These are phyloP conservation scores for Oryzias curvinotus DNA, from an alignment of 2,113 vertebrate genomes.

Conservation along the genomic window DNA sequence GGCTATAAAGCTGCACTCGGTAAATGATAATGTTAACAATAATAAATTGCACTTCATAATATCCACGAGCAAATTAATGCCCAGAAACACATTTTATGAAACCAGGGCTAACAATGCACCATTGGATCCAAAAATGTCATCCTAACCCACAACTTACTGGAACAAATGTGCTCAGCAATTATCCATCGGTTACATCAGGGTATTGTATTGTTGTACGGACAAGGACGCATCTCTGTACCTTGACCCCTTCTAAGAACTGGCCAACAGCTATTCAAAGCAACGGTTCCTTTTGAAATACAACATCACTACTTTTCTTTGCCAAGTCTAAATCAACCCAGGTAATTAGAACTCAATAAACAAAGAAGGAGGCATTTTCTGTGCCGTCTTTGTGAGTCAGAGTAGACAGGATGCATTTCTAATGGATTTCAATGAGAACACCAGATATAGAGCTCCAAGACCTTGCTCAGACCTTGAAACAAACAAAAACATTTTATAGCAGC, in stretches of 20 bases:
- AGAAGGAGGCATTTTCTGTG: constrained; percentile 51
- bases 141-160: constrained; percentile 44
- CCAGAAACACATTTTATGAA: constrained; percentile 45
- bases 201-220: constrained; percentile 47
- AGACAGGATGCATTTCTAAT: constrained; percentile 39
- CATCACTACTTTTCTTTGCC: constrained; percentile 57
- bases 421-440: constrained; percentile 54
- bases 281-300: constrained; percentile 51
- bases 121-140: constrained; percentile 50
- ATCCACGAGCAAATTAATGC: constrained; percentile 46
- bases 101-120: constrained; percentile 56
- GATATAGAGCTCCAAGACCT: constrained; percentile 37
- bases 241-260: constrained; percentile 56
- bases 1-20: constrained; percentile 37
- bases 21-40: constrained; percentile 51
- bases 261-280: constrained; percentile 61
- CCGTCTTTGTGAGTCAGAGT: constrained; percentile 31
- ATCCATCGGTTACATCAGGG: constrained; percentile 45
- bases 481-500: constrained; percentile 35
- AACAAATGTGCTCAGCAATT: constrained; percentile 57
- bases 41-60: constrained; percentile 55
- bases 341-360: constrained; percentile 69
- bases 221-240: constrained; percentile 61
- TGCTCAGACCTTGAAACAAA: constrained; percentile 48
- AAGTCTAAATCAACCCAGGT: constrained; percentile 55